Conservation (phyloP, 2,113 vertebrate species). For the Sinocyclocheilus anophthalmus region DNA sequence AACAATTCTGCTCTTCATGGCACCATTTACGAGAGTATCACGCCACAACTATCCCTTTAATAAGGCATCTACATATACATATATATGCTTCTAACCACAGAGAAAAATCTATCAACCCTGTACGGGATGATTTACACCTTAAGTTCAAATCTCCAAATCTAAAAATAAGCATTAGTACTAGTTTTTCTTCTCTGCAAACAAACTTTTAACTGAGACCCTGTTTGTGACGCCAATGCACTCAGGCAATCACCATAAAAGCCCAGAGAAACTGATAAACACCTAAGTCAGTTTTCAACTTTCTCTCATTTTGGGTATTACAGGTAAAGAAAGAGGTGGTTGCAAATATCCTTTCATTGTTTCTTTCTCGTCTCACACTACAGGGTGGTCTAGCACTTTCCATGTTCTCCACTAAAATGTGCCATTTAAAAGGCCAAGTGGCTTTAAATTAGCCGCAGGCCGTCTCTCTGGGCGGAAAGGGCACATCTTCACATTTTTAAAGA, state of each 20-base stretch:
- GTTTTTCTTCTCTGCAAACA: neutral
- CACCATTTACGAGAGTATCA: too few species aligned
- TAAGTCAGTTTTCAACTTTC: neutral
- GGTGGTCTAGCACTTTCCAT: constrained; percentile 54
- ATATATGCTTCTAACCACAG: neutral
- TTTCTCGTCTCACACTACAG: constrained; percentile 37
- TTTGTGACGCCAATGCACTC: neutral
- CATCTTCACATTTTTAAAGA: constrained; percentile 65
- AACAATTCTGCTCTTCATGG: too few species aligned
- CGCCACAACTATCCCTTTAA: neutral
- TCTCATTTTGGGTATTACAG: constrained; percentile 21
- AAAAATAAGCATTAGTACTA: neutral
- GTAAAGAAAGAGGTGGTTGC: neutral
- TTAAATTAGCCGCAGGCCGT: constrained; percentile 67
- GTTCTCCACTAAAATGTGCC: constrained; percentile 56
- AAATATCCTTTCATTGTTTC: constrained; percentile 7
- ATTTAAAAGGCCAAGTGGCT: constrained; percentile 65
- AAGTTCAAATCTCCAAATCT: neutral
- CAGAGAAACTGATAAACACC: neutral
- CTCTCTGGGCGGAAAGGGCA: constrained; percentile 57
- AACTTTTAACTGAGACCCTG: neutral
- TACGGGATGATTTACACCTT: neutral
- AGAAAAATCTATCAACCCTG: too few species aligned
- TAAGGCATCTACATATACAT: neutral
- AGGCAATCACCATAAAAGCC: neutral